Conservation (phyloP, 2,113 vertebrate species). For the Perognathus longimembris region DNA sequence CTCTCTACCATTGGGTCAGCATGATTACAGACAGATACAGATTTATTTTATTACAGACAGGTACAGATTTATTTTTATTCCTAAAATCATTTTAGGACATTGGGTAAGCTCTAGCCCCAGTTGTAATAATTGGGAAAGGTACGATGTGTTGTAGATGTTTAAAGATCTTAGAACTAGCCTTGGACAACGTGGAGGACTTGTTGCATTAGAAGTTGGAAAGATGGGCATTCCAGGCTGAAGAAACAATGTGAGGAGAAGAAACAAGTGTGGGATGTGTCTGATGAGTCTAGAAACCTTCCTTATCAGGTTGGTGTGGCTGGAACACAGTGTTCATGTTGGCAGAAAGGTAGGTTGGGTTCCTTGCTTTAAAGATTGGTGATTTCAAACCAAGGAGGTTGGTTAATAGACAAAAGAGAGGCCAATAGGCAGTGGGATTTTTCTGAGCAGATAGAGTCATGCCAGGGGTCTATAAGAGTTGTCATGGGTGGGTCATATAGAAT, state of each 20-base stretch:
- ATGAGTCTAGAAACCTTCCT: neutral
- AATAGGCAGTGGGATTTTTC: conserved; percentile 27
- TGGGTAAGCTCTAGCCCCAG: conserved; percentile 7
- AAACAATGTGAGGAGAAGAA: neutral
- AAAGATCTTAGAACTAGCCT: conserved; percentile 8
- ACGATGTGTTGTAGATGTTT: neutral
- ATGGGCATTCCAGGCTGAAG: conserved; percentile 36
- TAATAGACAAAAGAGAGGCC: neutral
- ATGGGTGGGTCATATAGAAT: neutral
- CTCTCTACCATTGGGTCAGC: neutral
- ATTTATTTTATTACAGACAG: conserved; percentile 3
- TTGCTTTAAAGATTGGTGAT: conserved; percentile 33
- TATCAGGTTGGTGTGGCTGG: neutral
- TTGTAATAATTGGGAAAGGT: conserved; percentile 8
- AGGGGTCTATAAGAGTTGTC: conserved; percentile 1
- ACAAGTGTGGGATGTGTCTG: neutral
- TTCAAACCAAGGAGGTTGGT: conserved; percentile 1
- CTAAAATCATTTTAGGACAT: conserved; percentile 16
- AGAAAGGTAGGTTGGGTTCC: neutral
- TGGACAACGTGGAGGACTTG: conserved; percentile 8
- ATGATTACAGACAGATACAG: neutral
- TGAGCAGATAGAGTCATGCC: neutral
- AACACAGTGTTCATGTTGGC: neutral
- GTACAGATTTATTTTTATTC: neutral
- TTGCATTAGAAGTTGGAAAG: neutral